Evolutionary conservation across 1,140 invertebrate species (phyloP).

Genomic region (Drosophila nigromelanica): DNA sequence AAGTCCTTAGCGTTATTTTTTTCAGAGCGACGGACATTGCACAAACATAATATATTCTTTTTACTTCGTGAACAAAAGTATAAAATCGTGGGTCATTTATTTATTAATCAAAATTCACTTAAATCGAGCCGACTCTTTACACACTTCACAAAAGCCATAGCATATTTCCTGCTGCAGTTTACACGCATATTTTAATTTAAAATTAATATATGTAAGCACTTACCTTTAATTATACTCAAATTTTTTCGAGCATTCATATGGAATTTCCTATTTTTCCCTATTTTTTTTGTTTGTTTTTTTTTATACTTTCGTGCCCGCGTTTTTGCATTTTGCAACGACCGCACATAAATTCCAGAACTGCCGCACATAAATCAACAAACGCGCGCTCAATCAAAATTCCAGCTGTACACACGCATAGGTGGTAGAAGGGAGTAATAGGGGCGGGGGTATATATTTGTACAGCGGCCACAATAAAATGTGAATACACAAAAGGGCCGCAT

Average conservation of each 20-base stretch:
- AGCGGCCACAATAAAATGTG: constrained; percentile 23
- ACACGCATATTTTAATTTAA: constrained; percentile 3
- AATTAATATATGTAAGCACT: not conserved
- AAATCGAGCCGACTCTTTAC: too few species aligned
- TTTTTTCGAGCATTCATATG: constrained; percentile 12
- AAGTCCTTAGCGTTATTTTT: too few species aligned
- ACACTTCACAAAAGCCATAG: not conserved
- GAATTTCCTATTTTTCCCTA: constrained; percentile 15
- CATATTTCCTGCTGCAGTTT: not conserved
- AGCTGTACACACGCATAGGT: constrained; percentile 31
- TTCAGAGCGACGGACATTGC: too few species aligned
- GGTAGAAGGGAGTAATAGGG: not conserved
- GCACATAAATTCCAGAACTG: constrained; percentile 72
- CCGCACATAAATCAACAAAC: constrained; percentile 67
- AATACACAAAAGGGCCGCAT: constrained; percentile 5
- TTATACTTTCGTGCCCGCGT: constrained; percentile 8
- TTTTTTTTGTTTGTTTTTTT: constrained; percentile 8
- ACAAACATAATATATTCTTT: too few species aligned
- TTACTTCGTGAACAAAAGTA: too few species aligned
- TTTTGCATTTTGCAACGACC: constrained; percentile 52
- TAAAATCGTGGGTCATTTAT: too few species aligned
- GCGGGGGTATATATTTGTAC: constrained; percentile 35
- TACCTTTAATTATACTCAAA: constrained; percentile 6
- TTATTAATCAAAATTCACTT: too few species aligned
- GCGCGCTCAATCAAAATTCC: constrained; percentile 70